Evolutionary conservation across 2,888 invertebrate genomes (phyloP), one percentile per base, ranked within the genome.

Genomic region (Drosophila kuntzei): DNA sequence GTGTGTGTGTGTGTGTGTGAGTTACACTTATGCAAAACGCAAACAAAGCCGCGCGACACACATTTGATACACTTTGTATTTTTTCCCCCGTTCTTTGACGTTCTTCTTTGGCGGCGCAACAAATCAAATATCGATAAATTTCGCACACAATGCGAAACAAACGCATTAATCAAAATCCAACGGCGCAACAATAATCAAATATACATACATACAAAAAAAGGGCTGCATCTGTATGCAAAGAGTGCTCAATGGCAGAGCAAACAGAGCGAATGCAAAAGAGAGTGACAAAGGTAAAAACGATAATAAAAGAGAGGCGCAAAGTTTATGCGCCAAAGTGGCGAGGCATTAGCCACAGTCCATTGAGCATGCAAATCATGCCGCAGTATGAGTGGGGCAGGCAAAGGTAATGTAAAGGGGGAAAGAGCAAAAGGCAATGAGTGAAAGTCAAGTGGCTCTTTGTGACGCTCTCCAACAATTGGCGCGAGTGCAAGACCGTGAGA

Each of bases 61-160:
- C 82, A 83, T 87, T 83, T 85, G 88, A 68, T 85, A 87, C 82
- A 83, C 76, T 66, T 83, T 77, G 70, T n/a, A n/a, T n/a, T n/a
- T 66, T 72, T 49, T 50, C 51, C 47, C 27, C 27, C 27, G 27
- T 7, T 27, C 27, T 27, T 27, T 27, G 7, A 20, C 50, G 53
- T 71, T 50, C 20, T 50, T 59, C 54, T 68, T 73, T 77, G 59
- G 54, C 71, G 66, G 79, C 72, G 63, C 57, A 71, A 55, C 83
- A 86, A 88, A 85, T 85, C 84, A 85, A 85, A 85, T 87, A 70
- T 80, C 84, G 79, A 85, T 85, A 88, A 85, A 85, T 85, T 83
- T 70, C 55, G 71, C 76, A 71, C 49, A 88, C 84, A 85, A 88
- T 88, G 74, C 71, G 32, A 70, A 54, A 59, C 50, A 83, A 80